A percentile compares a stretch with the other conserved stretches of the same genome.
These are phyloP conservation scores for Dendrocopos noguchii DNA, from an alignment of 2,113 vertebrate genomes.

Conservation along the genomic window DNA sequence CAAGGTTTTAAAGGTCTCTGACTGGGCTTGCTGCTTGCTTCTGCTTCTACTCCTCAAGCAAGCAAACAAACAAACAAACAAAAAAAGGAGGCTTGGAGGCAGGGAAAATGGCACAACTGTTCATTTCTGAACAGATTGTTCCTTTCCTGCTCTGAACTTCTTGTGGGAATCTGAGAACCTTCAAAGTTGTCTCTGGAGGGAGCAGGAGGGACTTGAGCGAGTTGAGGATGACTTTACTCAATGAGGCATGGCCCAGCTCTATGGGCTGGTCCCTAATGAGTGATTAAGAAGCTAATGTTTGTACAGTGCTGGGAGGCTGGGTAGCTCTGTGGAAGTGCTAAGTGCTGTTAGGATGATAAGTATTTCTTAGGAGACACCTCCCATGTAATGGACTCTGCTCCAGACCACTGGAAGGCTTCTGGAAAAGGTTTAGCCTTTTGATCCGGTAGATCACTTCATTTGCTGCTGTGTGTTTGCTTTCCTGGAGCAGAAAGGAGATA, in stretches of 20 bases:
- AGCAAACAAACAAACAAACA: too few relatives aligned
- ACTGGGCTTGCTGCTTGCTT: accelerated
- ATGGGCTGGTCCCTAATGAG: conserved; percentile 44
- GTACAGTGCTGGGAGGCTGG: conserved; percentile 44
- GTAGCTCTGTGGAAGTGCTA: conserved; percentile 7
- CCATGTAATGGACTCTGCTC: not conserved
- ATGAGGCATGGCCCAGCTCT: conserved; percentile 63
- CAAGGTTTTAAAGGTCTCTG: not conserved
- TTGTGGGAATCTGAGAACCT: not conserved
- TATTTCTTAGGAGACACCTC: conserved; percentile 9
- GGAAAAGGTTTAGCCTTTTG: not conserved
- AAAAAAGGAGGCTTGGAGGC: not conserved
- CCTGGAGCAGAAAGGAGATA: not conserved
- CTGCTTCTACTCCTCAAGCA: not conserved
- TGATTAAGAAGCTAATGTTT: conserved; percentile 65
- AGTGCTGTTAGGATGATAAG: conserved; percentile 21
- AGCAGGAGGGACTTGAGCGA: not conserved
- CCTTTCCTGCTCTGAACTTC: not conserved
- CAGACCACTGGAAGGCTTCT: not conserved
- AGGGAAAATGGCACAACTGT: accelerated
- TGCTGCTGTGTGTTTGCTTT: not conserved
- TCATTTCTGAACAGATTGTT: not conserved
- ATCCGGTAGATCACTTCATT: not conserved
- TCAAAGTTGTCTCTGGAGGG: not conserved
- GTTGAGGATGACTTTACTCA: conserved; percentile 62